These are phyloP conservation scores for Silurus asotus DNA, from an alignment of 2,113 vertebrate species.

Conservation along the genomic window DNA sequence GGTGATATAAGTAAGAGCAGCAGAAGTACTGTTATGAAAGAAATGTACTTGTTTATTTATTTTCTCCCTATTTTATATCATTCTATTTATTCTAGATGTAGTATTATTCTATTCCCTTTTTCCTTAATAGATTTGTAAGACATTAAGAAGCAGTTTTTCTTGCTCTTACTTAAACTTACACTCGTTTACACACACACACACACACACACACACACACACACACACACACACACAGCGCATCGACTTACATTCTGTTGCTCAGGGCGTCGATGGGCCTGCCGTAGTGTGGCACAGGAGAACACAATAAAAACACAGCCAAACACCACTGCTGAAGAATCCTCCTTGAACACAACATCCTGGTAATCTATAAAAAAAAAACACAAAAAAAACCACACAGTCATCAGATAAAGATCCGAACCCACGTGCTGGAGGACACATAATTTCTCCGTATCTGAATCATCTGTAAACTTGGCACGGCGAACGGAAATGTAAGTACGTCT, in stretches of 20 bases:
- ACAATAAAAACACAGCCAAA: constrained; percentile 85
- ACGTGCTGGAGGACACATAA: background rate
- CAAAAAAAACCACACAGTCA: constrained; percentile 6
- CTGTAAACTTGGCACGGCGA: constrained; percentile 18
- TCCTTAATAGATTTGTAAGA: no score
- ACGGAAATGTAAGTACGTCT: constrained; percentile 1
- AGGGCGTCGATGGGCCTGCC: constrained; percentile 83
- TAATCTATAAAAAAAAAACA: constrained; percentile 36
- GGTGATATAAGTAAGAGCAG: background rate
- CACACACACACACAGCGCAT: background rate
- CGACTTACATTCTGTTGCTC: constrained; percentile 86
- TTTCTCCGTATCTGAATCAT: constrained; percentile 12
- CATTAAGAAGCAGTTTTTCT: no score
- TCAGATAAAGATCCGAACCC: constrained; percentile 9
- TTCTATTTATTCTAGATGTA: no score
- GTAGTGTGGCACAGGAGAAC: constrained; percentile 80
- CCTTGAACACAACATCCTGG: constrained; percentile 77
- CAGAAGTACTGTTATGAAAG: background rate
- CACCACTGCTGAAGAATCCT: constrained; percentile 82
- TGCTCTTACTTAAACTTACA: no score
- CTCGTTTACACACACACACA: no score
- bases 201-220: background rate
- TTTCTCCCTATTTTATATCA: background rate
- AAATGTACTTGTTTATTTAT: background rate
- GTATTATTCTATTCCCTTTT: no score